phyloP scores from a whole-genome alignment of 2,888 invertebrate species.

The Lordiphosa andalusiaca region DNA sequence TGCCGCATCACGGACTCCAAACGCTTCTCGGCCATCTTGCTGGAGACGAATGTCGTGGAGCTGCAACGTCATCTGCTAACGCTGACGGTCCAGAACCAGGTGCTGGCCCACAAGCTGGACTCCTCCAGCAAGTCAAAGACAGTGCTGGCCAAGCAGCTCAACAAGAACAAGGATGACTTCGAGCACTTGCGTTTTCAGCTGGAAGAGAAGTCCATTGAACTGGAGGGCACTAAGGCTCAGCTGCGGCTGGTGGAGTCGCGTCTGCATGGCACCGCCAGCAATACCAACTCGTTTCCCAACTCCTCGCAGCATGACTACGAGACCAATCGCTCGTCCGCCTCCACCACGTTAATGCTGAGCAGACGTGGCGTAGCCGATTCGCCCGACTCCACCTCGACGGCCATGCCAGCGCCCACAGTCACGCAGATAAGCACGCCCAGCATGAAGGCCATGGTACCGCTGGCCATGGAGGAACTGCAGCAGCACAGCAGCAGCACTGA shows the following conservation, averaged over 20 bases:
- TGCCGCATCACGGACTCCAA: constrained; percentile 86
- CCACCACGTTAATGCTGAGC: constrained; percentile 75
- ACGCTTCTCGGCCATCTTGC: constrained; percentile 91
- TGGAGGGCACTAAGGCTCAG: constrained; percentile 90
- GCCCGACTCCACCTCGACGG: constrained; percentile 55
- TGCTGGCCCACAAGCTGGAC: constrained; percentile 86
- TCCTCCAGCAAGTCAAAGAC: constrained; percentile 86
- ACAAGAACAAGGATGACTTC: constrained; percentile 88
- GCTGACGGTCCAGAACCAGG: constrained; percentile 91
- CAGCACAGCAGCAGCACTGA: constrained; percentile 84
- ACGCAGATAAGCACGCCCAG: constrained; percentile 82
- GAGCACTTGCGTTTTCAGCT: constrained; percentile 91
- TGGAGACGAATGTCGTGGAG: constrained; percentile 90
- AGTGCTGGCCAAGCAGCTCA: constrained; percentile 85
- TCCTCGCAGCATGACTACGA: constrained; percentile 77
- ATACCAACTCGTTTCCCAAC: constrained; percentile 80
- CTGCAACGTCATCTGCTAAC: constrained; percentile 91
- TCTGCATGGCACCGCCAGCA: constrained; percentile 77
- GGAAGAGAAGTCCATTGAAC: constrained; percentile 90
- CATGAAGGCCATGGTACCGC: constrained; percentile 83
- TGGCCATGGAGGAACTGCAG: constrained; percentile 81
- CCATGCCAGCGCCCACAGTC: constrained; percentile 60
- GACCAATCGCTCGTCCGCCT: constrained; percentile 77
- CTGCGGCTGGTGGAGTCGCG: constrained; percentile 86
- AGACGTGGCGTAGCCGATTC: constrained; percentile 69